A percentile compares a stretch with the other conserved stretches of the same genome.
Evolutionary conservation across 2,113 vertebrate genomes (phyloP).

Genomic region (Sapajus apella): DNA sequence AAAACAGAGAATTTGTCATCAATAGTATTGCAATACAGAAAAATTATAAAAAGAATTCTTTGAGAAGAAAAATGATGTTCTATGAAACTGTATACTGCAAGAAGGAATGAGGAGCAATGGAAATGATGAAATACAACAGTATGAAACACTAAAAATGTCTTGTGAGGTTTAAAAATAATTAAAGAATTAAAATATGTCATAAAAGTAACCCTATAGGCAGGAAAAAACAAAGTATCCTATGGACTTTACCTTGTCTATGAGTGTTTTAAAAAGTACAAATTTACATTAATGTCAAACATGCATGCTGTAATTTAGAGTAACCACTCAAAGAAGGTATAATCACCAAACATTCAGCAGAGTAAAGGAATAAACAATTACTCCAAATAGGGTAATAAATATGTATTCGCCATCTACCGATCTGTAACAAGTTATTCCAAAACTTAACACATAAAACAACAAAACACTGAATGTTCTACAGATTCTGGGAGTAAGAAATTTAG

Average conservation of each 20-base stretch:
- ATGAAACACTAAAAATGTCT: neutral
- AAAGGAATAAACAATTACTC: neutral
- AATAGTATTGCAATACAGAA: neutral
- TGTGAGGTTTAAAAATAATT: neutral
- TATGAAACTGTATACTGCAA: neutral
- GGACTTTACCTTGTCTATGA: neutral
- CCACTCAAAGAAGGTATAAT: neutral
- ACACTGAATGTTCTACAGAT: neutral
- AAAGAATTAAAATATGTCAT: neutral
- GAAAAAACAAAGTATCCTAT: neutral
- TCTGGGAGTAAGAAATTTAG: neutral
- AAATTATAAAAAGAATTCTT: neutral
- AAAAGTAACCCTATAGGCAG: neutral
- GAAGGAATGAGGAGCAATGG: neutral
- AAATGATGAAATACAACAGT: neutral
- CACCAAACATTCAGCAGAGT: neutral
- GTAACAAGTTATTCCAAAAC: neutral
- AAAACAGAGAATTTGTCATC: neutral
- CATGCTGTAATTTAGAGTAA: neutral
- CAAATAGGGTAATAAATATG: neutral
- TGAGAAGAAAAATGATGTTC: neutral
- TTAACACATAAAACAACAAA: neutral
- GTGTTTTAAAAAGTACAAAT: neutral
- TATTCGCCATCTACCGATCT: neutral
- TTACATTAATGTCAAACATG: neutral